Evolutionary conservation across 2,888 invertebrate species (phyloP).

Genomic region (Cryptocephalus primarius): DNA sequence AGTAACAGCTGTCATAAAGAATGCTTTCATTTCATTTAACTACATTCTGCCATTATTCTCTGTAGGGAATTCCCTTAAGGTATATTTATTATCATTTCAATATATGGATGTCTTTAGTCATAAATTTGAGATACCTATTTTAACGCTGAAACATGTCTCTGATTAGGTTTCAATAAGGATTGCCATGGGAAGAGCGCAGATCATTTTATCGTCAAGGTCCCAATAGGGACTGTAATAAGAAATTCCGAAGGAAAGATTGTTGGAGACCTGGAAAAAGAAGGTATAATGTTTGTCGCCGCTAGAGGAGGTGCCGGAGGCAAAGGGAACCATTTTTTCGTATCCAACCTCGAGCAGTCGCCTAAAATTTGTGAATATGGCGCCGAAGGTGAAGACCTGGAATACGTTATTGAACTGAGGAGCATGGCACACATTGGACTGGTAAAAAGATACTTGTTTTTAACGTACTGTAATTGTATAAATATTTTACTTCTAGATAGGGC

Average conservation of each 20-base stretch:
- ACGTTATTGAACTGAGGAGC: conserved; percentile 72
- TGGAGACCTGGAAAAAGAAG: conserved; percentile 54
- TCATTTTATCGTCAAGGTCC: conserved; percentile 64
- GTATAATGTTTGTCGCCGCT: conserved; percentile 82
- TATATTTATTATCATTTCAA: no score
- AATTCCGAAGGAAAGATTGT: conserved; percentile 45
- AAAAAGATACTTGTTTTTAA: conserved; percentile 19
- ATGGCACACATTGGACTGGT: conserved; percentile 93
- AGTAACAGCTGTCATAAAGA: no score
- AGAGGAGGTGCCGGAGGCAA: conserved; percentile 93
- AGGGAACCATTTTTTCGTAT: conserved; percentile 87
- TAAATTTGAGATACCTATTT: no score
- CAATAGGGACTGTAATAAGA: conserved; percentile 68
- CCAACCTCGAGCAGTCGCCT: conserved; percentile 69
- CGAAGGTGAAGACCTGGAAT: conserved; percentile 61
- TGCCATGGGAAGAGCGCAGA: conserved; percentile 74
- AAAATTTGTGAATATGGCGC: conserved; percentile 81
- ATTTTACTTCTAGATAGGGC: conserved; percentile 48
- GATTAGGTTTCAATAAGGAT: conserved; percentile 43
- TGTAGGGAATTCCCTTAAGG: no score
- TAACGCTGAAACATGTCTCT: no score
- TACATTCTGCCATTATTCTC: no score
- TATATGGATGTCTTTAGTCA: no score
- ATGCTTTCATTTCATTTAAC: no score
- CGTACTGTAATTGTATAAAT: background rate